These are phyloP conservation scores for Eubucco bourcierii DNA, from an alignment of 2,113 vertebrate species.

Conservation along the genomic window DNA sequence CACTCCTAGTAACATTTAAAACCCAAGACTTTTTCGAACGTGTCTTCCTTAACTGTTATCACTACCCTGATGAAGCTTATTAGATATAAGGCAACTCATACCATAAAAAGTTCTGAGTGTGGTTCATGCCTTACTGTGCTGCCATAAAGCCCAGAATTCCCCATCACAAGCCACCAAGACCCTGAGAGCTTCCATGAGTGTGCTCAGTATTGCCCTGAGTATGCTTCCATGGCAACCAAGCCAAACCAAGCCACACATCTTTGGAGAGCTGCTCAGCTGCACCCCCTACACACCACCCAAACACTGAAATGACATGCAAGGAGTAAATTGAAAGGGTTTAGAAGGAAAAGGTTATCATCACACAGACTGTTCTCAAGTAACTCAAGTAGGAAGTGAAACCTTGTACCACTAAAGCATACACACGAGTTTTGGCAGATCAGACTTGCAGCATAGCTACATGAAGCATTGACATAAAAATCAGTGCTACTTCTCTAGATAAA, in stretches of 20 bases:
- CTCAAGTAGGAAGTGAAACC: not conserved
- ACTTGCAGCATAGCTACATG: not conserved
- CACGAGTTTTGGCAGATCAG: not conserved
- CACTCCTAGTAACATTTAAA: constrained; percentile 2
- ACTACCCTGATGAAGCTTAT: not conserved
- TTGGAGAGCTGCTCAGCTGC: not conserved
- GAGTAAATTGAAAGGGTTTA: not conserved
- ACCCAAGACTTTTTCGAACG: not conserved
- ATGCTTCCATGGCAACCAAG: not conserved
- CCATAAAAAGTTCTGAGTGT: not conserved
- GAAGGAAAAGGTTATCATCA: not conserved
- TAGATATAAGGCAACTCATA: not conserved
- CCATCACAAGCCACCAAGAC: not conserved
- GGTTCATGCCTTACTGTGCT: not conserved
- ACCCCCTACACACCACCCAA: not conserved
- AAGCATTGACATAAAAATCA: not conserved
- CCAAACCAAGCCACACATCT: not conserved
- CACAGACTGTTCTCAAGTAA: not conserved
- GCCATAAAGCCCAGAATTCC: not conserved
- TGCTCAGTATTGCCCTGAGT: too few relatives aligned
- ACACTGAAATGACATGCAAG: not conserved
- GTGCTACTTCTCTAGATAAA: not conserved
- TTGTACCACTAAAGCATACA: not conserved
- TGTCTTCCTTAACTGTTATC: not conserved
- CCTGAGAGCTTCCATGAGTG: too few relatives aligned